Evolutionary conservation across 2,888 invertebrate genomes (phyloP).

Genomic region (Tetragonula carbonaria): DNA sequence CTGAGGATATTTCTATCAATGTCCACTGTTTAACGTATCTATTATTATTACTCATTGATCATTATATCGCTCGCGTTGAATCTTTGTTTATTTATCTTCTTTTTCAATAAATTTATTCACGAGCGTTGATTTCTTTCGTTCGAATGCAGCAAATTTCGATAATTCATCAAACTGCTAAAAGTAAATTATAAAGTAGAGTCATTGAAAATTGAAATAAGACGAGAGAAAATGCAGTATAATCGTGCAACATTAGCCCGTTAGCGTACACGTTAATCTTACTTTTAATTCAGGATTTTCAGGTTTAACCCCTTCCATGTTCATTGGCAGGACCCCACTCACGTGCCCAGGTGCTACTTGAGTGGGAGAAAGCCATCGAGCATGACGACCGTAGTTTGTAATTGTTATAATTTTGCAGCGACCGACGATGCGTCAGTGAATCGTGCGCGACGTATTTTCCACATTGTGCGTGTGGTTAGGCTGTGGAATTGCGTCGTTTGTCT

Average conservation of each 20-base stretch:
- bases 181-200: neutral
- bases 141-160: neutral
- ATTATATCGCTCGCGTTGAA: neutral
- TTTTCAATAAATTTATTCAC: neutral
- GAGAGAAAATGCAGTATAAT: neutral
- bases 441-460: slow-evolving; percentile 14
- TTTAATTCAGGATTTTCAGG: slow-evolving; percentile 2
- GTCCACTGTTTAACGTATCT: no score
- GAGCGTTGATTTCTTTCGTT: neutral
- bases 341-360: no score
- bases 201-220: neutral
- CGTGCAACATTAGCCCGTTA: neutral
- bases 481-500: neutral
- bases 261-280: neutral
- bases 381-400: neutral
- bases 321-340: neutral
- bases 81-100: neutral
- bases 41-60: no score
- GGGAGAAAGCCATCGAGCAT: neutral
- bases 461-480: slow-evolving; percentile 11
- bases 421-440: neutral
- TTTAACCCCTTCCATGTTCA: neutral
- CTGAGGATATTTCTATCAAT: neutral
- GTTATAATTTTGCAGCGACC: neutral
- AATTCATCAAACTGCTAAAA: neutral